Evolutionary conservation across 2,797 vertebrate species (phyloP), one percentile per base, ranked within the genome.

Genomic region (Zalophus californianus): DNA sequence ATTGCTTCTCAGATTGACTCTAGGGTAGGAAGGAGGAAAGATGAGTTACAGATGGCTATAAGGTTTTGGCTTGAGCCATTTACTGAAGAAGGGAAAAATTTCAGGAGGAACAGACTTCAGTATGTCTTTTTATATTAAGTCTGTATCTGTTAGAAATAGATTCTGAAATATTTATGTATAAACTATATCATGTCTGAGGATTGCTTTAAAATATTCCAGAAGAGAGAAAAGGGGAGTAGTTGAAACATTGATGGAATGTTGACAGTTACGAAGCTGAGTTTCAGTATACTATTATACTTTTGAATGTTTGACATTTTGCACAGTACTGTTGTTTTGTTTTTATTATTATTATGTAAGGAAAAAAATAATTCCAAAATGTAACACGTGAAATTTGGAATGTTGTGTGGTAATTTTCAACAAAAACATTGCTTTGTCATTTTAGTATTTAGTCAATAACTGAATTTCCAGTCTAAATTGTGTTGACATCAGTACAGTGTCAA

Each of bases 201-300:
- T 91, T 83, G 27, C 41, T 44, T 73, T 91, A 83, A 82, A 90
- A 77, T 87, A 90, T 84, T 96, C 91, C 64, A 96, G 72, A 95
- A 90, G 60, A 64, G 72, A 93, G 62, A 90, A 73, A 75, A 16
- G 7, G 27, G 48, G n/a, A 10, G 41, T 93, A 84, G 35, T 86
- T 96, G 54, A 93, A 96, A 95, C n/a, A 75, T 52, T 68, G 86
- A n/a, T 78, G 86, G 20, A 94, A 58, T 50, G n/a, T 64, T 94
- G 35, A 48, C 85, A 58, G 21, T 62, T 64, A 21, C 58, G 60
- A 84, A 87, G 44, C 23, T 86, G 25, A 62, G 2, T 90, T 88
- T 87, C 58, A 52, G 52, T 97, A 79, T 86, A 77, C 50, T 82
- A 12, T 62, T 95, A 54, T 16, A 66, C 8, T 60, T 93, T 90